Evolutionary conservation across 2,888 invertebrate species (phyloP), one percentile per base, ranked within the genome.

Genomic region (Cataglyphis rosenhaueri): DNA sequence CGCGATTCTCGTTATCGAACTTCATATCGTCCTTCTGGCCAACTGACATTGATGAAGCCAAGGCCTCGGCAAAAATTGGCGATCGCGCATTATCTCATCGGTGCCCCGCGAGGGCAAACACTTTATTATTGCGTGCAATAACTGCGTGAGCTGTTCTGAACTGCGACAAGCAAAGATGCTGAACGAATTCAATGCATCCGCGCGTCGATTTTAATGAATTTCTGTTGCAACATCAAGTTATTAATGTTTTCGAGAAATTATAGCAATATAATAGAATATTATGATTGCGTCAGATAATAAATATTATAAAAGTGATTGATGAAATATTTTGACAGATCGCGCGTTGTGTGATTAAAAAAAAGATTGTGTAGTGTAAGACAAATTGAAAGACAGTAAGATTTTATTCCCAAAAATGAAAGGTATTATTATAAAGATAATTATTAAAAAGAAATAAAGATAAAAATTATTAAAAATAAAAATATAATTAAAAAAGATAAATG

Each of bases 41-140:
- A 85, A 89, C 90, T 87, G 88, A 85, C 87, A 89, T 88, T 91
- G 88, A 91, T 91, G 85, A 88, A 86, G 85, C 79, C 81, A 78
- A 87, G 87, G 84, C 91, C 91, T 91, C 86, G 91, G 78, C 83
- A 88, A 91, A 91, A 89, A 91, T 91, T 91, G 87, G 75, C 73
- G 85, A 89, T 87, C 84, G 71, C 87, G 86, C 84, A 89, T 90
- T 87, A 90, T 90, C 89, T 89, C 90, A 90, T 91, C 88, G 87
- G 84, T 65, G 84, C 88, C 88, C 86, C 91, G 48, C 48, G 91
- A 91, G 91, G 91, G 91, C 91, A 90, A 91, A 88, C 84, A 85
- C 84, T 87, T 84, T 82, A 87, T 87, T 82, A 84, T 86, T 79
- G 85, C 85, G 82, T 82, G 66, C 75, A 66, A 82, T 78, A 83